Percentiles rank a stretch among this genome's conserved stretches.
Conservation (phyloP, 1,140 invertebrate species). For the Diplogasteroides magnus region DNA sequence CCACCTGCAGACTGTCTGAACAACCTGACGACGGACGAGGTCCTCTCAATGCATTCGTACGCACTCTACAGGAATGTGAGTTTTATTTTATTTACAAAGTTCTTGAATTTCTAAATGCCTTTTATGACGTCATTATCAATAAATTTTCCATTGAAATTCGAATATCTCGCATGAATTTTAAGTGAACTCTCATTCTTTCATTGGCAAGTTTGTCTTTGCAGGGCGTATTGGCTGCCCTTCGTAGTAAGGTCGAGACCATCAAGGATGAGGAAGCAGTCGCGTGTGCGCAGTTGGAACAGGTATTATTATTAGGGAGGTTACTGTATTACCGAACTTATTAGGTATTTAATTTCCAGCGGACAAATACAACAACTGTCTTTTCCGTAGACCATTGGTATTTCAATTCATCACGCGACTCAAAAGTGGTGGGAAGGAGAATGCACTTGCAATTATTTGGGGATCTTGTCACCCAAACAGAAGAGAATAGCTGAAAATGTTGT, state of each 20-base stretch:
- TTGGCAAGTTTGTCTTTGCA: too few species aligned
- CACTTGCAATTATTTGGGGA: too few species aligned
- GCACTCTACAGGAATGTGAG: slow-evolving; percentile 11
- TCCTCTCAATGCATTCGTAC: slow-evolving; percentile 22
- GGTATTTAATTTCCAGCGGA: too few species aligned
- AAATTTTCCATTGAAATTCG: too few species aligned
- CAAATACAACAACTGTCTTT: slow-evolving; percentile 1
- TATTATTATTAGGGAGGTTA: too few species aligned
- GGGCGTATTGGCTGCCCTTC: slow-evolving; percentile 14
- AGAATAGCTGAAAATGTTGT: slow-evolving; percentile 3
- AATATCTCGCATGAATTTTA: too few species aligned
- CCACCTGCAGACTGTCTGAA: slow-evolving; percentile 16
- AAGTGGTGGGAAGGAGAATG: too few species aligned
- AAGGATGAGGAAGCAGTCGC: slow-evolving; percentile 12
- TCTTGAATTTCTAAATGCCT: too few species aligned
- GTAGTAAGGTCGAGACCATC: slow-evolving; percentile 20
- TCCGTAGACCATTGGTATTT: neutral
- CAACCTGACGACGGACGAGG: slow-evolving; percentile 28
- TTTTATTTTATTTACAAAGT: neutral
- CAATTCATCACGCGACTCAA: neutral
- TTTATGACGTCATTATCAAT: too few species aligned
- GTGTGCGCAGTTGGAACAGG: slow-evolving; percentile 20
- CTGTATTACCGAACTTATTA: too few species aligned
- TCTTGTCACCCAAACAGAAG: neutral
- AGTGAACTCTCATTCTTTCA: too few species aligned